Evolutionary conservation across 2,888 invertebrate species (phyloP).

Genomic region (Oeneis ivallda): DNA sequence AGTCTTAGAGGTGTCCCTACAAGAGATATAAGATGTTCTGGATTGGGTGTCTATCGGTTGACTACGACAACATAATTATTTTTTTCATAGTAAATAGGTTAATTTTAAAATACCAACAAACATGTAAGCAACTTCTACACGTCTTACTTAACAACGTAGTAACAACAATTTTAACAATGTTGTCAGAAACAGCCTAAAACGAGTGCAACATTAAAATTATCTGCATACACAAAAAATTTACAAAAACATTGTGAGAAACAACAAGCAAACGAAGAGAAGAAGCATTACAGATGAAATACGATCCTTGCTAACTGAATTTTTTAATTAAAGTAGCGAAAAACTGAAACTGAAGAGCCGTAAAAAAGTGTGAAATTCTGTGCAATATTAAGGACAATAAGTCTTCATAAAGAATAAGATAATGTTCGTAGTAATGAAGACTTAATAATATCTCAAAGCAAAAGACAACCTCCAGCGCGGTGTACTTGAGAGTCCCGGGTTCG

Average conservation of each 20-base stretch:
- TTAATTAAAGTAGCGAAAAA: slow-evolving; percentile 9
- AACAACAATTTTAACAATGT: no score
- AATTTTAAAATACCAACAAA: no score
- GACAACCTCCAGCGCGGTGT: not conserved
- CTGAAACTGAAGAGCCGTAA: not conserved
- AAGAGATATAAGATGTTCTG: no score
- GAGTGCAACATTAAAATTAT: no score
- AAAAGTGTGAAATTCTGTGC: not conserved
- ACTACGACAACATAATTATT: no score
- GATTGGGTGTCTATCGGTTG: no score
- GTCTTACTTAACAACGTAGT: no score
- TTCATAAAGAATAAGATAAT: not conserved
- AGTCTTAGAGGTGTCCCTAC: no score
- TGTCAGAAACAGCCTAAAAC: no score
- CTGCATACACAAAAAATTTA: not conserved
- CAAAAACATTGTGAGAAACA: not conserved
- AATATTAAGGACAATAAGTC: not conserved
- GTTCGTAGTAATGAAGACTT: not conserved
- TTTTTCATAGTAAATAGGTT: no score
- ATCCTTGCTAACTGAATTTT: not conserved
- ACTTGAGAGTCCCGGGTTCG: no score
- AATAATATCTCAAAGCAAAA: slow-evolving; percentile 5
- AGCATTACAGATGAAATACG: not conserved
- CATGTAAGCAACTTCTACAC: no score
- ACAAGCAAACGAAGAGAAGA: not conserved